A percentile compares a stretch with the other conserved stretches of the same genome.
Evolutionary conservation across 2,797 vertebrate genomes (phyloP).

Genomic region (Arnoldichthys spilopterus): DNA sequence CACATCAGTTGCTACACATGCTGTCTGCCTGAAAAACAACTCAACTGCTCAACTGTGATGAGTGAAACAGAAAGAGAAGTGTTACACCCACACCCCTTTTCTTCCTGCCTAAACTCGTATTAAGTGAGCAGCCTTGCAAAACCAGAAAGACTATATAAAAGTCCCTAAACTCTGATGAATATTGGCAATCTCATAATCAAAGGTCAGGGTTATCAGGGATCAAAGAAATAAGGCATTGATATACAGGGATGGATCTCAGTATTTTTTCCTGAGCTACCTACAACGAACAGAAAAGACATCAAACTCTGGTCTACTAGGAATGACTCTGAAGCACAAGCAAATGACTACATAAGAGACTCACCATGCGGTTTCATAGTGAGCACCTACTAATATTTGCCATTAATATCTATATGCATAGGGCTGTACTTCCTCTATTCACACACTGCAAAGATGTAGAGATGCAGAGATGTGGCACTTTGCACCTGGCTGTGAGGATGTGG

Average conservation of each 20-base stretch:
- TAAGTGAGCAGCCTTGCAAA: constrained; percentile 3
- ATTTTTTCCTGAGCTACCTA: neutral
- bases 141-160: constrained; percentile 31
- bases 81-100: constrained; percentile 44
- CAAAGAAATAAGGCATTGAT: neutral
- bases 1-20: neutral
- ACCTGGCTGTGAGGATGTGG: constrained; percentile 58
- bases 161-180: constrained; percentile 7
- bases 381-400: neutral
- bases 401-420: neutral
- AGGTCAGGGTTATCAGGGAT: too few species aligned
- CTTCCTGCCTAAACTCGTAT: constrained; percentile 49
- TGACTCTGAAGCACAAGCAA: too few species aligned
- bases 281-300: neutral
- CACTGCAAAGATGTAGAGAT: constrained; percentile 25
- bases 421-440: constrained; percentile 45
- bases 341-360: neutral
- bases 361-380: neutral
- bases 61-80: constrained; percentile 19
- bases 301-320: neutral
- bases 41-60: neutral
- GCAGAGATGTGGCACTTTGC: constrained; percentile 41
- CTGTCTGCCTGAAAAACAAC: neutral
- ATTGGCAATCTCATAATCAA: too few species aligned
- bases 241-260: neutral